Evolutionary conservation across 2,113 vertebrate genomes (phyloP), one percentile per base, ranked within the genome.

Genomic region (Plecturocebus donacophilus): DNA sequence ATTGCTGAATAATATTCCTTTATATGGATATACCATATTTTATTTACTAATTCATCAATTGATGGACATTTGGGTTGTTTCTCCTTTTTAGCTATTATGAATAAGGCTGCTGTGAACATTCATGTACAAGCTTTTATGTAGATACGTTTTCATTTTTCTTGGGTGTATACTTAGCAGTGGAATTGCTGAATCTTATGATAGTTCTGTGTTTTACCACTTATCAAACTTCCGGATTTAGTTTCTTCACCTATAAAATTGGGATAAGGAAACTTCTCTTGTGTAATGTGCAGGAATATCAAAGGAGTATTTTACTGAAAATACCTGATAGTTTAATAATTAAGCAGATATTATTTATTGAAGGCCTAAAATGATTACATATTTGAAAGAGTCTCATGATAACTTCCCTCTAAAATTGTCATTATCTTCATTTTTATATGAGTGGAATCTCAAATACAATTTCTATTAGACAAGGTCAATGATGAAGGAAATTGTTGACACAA

Each of bases 221-320:
- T 21, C 54, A 81, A 80, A 23, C 6, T 73, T 42, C 35, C 91
- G 84, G 30, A 89, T 95, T 52, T 6, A 52, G 4, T 77, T 94
- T 68, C 25, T 96, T 97, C 35, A 85, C 32, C 3, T 75, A 64
- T 8, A 95, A 84, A 81, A 56, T 66, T 82, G 16, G 25, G 19
- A 35, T 86, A 86, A 81, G 17, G 38, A 71, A 64, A 73, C 42
- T 13, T 81, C 5, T 8, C 19, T 76, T 56, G 1, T 75, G 71
- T 94, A 9, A 56, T 80, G 94, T 91, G 82, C 84, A 47, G 77
- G 45, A 93, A 81, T 95, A 47, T 32, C 11, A 91, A 64, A 58
- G 87, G 45, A 89, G 5, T 93, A 32, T 35, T 94, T 79, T 87
- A 90, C 64, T 87, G 40, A 75, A 87, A 80, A 71, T 82, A 66